Evolutionary conservation across 1,140 invertebrate species (phyloP).

Genomic region (Cyclargus thomasi): DNA sequence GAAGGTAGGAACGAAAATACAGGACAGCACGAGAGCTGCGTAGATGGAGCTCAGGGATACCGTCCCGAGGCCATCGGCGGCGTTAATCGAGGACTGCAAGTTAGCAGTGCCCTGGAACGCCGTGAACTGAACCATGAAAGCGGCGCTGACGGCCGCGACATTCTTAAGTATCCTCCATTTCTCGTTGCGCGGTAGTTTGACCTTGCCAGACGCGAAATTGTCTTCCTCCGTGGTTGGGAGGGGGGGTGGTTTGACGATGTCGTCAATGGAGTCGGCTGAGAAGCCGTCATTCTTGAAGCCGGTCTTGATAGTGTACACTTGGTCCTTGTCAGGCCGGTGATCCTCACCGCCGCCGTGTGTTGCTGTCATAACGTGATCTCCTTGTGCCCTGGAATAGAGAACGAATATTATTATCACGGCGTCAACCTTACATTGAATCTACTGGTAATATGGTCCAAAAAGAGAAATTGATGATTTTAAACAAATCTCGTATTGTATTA

Average conservation of each 20-base stretch:
- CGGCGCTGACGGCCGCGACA: slow-evolving; percentile 87
- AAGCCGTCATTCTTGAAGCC: slow-evolving; percentile 82
- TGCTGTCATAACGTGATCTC: slow-evolving; percentile 66
- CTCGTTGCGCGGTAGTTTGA: slow-evolving; percentile 84
- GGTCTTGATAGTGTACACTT: slow-evolving; percentile 57
- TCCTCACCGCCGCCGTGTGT: slow-evolving; percentile 69
- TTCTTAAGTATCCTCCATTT: slow-evolving; percentile 93
- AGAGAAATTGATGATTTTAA: too few relatives aligned
- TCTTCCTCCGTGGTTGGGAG: slow-evolving; percentile 78
- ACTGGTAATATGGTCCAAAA: not conserved
- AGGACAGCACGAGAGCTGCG: slow-evolving; percentile 91
- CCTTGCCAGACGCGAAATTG: slow-evolving; percentile 81
- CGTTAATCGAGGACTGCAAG: slow-evolving; percentile 91
- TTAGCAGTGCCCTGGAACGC: slow-evolving; percentile 93
- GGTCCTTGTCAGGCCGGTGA: slow-evolving; percentile 60
- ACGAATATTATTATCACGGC: slow-evolving; percentile 12
- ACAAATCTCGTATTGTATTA: too few relatives aligned
- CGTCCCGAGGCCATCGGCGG: slow-evolving; percentile 87
- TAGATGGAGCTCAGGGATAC: slow-evolving; percentile 91
- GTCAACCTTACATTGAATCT: not conserved
- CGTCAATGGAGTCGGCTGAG: slow-evolving; percentile 76
- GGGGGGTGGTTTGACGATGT: slow-evolving; percentile 79
- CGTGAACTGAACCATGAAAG: slow-evolving; percentile 95
- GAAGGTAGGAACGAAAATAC: slow-evolving; percentile 94
- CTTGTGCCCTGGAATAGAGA: slow-evolving; percentile 48